These are phyloP conservation scores for Cheilosia impressa DNA, from an alignment of 2,888 invertebrate species.

Conservation along the genomic window DNA sequence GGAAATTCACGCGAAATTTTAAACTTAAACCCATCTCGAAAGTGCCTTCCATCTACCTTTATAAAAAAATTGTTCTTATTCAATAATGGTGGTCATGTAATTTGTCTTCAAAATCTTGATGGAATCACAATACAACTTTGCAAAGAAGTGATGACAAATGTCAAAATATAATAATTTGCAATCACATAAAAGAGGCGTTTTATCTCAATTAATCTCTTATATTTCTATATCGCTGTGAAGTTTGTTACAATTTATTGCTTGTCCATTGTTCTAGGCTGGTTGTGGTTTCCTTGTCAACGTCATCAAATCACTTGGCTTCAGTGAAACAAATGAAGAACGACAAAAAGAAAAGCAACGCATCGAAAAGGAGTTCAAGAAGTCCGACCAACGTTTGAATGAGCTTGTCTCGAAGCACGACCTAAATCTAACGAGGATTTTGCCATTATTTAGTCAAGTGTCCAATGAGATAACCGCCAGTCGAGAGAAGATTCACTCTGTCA, in stretches of 20 bases:
- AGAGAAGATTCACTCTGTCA: conserved; percentile 90
- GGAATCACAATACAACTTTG: conserved; percentile 3
- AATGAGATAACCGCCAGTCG: conserved; percentile 90
- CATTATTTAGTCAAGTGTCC: conserved; percentile 91
- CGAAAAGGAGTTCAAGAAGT: conserved; percentile 96
- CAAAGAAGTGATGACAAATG: conserved; percentile 27
- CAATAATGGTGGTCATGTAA: neutral
- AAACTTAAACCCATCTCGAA: neutral
- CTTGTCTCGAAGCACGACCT: conserved; percentile 94
- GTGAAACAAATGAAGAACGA: conserved; percentile 96
- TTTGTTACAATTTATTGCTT: conserved; percentile 1
- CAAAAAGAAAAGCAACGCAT: conserved; percentile 96
- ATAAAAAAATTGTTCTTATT: neutral
- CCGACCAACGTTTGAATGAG: conserved; percentile 94
- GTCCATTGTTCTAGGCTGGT: conserved; percentile 83
- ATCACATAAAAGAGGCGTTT: conserved; percentile 49
- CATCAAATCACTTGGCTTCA: conserved; percentile 96
- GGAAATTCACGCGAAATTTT: conserved; percentile 9
- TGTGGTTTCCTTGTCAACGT: conserved; percentile 94
- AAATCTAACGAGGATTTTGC: conserved; percentile 89
- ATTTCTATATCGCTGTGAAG: neutral
- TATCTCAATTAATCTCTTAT: conserved; percentile 21
- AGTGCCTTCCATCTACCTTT: neutral
- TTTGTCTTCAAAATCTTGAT: conserved; percentile 4
- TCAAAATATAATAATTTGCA: conserved; percentile 36